Conservation (phyloP, 1,140 invertebrate genomes). For the Pissodes strobi region DNA sequence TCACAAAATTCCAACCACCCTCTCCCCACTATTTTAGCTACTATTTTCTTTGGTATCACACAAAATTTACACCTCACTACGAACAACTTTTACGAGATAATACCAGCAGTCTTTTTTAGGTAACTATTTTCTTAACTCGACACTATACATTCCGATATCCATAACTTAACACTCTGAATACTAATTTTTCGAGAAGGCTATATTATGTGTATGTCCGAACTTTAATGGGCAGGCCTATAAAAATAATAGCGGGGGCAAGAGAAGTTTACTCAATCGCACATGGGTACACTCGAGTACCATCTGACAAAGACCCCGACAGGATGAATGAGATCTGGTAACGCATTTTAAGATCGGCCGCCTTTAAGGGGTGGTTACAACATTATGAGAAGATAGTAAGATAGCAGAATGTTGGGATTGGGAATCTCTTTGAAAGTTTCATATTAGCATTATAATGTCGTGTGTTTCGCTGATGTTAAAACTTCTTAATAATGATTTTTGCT, state of each 20-base stretch:
- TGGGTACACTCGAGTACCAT: constrained; percentile 4
- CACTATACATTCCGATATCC: constrained; percentile 16
- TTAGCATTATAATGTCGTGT: too few relatives aligned
- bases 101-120: constrained; percentile 8
- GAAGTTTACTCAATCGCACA: not conserved
- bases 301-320: constrained; percentile 31
- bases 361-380: not conserved
- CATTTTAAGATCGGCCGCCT: constrained; percentile 18
- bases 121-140: constrained; percentile 6
- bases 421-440: too few relatives aligned
- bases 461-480: too few relatives aligned
- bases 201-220: not conserved
- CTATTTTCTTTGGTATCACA: too few relatives aligned
- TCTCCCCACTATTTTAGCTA: too few relatives aligned
- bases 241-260: constrained; percentile 9
- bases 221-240: constrained; percentile 7
- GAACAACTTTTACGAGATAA: not conserved
- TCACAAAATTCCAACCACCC: too few relatives aligned
- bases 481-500: too few relatives aligned
- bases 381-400: too few relatives aligned
- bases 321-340: constrained; percentile 19
- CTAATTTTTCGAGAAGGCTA: constrained; percentile 23
- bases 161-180: constrained; percentile 27
- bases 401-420: too few relatives aligned
- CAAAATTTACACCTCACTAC: too few relatives aligned